phyloP scores from a whole-genome alignment of 2,797 vertebrate genomes.

The Heliangelus exortis region DNA sequence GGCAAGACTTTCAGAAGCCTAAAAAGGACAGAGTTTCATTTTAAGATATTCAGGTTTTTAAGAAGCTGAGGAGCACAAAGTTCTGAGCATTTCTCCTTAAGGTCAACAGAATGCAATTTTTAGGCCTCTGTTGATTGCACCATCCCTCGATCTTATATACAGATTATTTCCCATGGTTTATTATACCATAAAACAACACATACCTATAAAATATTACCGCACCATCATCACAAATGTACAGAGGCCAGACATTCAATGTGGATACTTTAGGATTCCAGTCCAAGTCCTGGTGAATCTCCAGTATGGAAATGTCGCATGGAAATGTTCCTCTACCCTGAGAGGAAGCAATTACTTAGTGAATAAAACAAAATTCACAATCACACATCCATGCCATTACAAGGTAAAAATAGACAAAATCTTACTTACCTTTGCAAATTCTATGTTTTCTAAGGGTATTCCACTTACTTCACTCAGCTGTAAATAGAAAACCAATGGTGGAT shows the following conservation, averaged over 20 bases:
- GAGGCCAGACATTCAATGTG: slow-evolving; percentile 97
- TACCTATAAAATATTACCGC: slow-evolving; percentile 99
- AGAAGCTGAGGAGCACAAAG: background rate
- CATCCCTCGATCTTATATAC: background rate
- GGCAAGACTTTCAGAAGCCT: background rate
- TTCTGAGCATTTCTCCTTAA: background rate
- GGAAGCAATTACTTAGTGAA: background rate
- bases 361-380: background rate
- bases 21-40: background rate
- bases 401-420: background rate
- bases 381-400: background rate
- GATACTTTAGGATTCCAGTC: slow-evolving; percentile 99
- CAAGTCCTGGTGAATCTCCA: slow-evolving; percentile 99
- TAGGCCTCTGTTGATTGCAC: background rate
- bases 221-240: slow-evolving; percentile 99
- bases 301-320: slow-evolving; percentile 98
- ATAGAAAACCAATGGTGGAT: slow-evolving; percentile 26
- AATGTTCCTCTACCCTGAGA: slow-evolving; percentile 97
- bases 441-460: slow-evolving; percentile 88
- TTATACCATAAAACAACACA: background rate
- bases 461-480: slow-evolving; percentile 92
- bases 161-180: background rate
- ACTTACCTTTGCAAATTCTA: slow-evolving; percentile 98
- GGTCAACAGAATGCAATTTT: background rate
- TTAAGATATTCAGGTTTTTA: background rate